Evolutionary conservation across 23 tunicate genomes (phyloP), one percentile per base, ranked within the genome.

Genomic region (Halocynthia aurantium): DNA sequence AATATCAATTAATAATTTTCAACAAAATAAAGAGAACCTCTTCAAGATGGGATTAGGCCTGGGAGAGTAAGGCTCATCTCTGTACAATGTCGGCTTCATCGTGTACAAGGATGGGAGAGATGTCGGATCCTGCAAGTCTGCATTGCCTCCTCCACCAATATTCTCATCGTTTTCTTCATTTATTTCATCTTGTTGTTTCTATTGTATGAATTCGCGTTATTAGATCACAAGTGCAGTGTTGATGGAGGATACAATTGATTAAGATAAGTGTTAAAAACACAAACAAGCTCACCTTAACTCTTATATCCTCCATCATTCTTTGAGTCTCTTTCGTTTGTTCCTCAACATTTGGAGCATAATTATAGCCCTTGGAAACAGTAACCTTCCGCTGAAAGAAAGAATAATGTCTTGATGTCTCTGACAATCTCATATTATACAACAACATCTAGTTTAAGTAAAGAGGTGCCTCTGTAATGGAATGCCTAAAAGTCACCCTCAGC

Each of bases 291-390:
- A 74, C 80, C 67, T 69, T 73, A 20, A 63, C 80, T 69, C 85
- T 77, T 6, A 87, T 77, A 15, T 82, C 83, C n/a, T 81, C 71
- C 77, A 71, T 22, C 62, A 87, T 49, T 44, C 71, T 66, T 22
- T 78, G 76, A 0, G 85, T 63, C 71, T 87, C 93, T 6, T 72
- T 69, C 8, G 93, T 67, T 69, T 87, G 93, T 17, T 69, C 53
- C 61, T 61, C 70, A 18, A 70, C 84, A 61, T 82, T 86, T 7
- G 84, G 76, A 53, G 87, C 72, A 73, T 88, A 71, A 54, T 88
- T 82, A 49, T 76, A 82, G 54, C 82, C 82, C 22, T 71, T 61
- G 7, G 92, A 81, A 11, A 80, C 77, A 15, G 81, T 78, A 6
- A 83, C 82, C 8, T 81, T 66, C 11, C 92, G 65, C 92, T 86